Evolutionary conservation across 2,113 vertebrate genomes (phyloP).

Genomic region (Catagonus wagneri): DNA sequence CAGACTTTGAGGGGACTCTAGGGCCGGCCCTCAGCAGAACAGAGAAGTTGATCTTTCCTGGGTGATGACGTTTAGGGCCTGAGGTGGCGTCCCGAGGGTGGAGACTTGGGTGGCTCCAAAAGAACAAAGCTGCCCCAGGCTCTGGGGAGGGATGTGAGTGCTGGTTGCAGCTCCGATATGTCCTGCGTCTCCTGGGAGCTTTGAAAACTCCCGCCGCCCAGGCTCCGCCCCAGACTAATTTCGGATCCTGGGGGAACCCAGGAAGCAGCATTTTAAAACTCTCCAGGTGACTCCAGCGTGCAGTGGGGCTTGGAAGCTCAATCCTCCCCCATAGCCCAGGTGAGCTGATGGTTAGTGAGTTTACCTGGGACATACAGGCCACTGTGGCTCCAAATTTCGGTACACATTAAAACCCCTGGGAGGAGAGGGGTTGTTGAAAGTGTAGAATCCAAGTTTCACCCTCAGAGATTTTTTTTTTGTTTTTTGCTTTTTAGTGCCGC

Average conservation of each 20-base stretch:
- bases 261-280: not conserved
- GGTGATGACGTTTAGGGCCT: not conserved
- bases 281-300: not conserved
- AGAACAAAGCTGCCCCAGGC: not conserved
- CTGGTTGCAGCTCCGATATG: not conserved
- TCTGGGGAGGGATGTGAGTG: not conserved
- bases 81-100: not conserved
- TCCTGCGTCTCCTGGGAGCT: not conserved
- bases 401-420: not conserved
- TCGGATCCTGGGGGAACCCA: not conserved
- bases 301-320: not conserved
- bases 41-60: not conserved
- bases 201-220: not conserved
- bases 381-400: too few species aligned
- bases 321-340: not conserved
- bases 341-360: not conserved
- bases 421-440: not conserved
- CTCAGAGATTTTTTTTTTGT: not conserved
- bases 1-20: rapidly evolving
- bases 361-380: too few species aligned
- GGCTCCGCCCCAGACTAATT: not conserved
- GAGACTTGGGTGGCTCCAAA: not conserved
- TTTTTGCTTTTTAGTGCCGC: too few species aligned
- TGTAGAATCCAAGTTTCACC: not conserved
- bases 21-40: rapidly evolving